Percentiles rank a stretch among this genome's conserved stretches.
These are phyloP conservation scores for Mythimna lalbum DNA, from an alignment of 2,888 invertebrate species.

Conservation along the genomic window DNA sequence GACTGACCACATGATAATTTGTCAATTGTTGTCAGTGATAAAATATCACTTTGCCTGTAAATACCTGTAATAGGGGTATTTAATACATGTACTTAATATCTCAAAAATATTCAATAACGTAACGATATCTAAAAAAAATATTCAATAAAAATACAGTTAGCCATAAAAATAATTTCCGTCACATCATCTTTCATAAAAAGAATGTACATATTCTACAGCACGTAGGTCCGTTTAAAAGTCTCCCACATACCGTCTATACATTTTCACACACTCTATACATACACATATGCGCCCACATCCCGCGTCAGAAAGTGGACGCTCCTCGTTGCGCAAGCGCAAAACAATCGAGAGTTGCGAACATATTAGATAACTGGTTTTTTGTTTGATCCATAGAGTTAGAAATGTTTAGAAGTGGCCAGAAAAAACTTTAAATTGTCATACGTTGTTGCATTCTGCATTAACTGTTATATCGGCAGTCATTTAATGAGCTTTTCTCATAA, in stretches of 20 bases:
- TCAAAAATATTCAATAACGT: not conserved
- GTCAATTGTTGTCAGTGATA: not conserved
- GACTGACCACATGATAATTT: no score
- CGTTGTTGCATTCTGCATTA: not conserved
- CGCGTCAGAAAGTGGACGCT: constrained; percentile 77
- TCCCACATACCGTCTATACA: constrained; percentile 33
- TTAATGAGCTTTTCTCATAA: no score
- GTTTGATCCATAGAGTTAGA: constrained; percentile 68
- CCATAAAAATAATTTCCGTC: not conserved
- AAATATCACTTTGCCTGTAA: no score
- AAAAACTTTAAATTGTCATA: not conserved
- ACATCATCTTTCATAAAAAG: not conserved
- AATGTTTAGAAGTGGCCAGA: constrained; percentile 53
- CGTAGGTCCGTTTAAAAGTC: constrained; percentile 3
- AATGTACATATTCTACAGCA: not conserved
- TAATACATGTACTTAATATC: no score
- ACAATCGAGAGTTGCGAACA: constrained; percentile 85
- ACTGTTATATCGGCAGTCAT: not conserved
- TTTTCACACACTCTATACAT: constrained; percentile 54
- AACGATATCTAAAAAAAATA: not conserved
- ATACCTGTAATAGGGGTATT: no score
- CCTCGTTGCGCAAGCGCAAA: constrained; percentile 82
- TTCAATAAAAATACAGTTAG: not conserved
- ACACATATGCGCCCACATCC: constrained; percentile 60
- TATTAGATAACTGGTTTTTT: constrained; percentile 83